A percentile compares a stretch with the other conserved stretches of the same genome.
Conservation (phyloP, 2,888 invertebrate species). For the Agonopterix alstromeriana region DNA sequence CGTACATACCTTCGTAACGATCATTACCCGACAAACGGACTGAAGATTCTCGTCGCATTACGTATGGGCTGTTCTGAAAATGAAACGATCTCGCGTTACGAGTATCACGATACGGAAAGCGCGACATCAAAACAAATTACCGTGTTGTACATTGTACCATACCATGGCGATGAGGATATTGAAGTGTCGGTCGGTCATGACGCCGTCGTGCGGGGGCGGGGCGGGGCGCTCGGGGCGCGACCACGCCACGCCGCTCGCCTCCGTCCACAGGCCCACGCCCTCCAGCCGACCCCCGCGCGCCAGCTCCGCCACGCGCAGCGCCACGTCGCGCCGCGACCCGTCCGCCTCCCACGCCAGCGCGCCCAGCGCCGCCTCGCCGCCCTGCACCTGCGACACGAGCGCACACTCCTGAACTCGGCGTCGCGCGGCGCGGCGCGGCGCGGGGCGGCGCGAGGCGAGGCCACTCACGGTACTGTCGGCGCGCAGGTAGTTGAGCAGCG, state of each 20-base stretch:
- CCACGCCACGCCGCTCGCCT: slow-evolving; percentile 39
- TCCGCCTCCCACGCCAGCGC: slow-evolving; percentile 35
- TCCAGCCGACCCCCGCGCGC: slow-evolving; percentile 40
- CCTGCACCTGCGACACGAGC: background rate
- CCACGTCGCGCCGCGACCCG: slow-evolving; percentile 35
- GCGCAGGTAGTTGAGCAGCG: slow-evolving; percentile 58
- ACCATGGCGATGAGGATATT: slow-evolving; percentile 52
- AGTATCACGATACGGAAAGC: background rate
- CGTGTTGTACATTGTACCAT: background rate
- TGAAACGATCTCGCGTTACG: background rate
- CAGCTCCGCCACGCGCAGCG: slow-evolving; percentile 48
- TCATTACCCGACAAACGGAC: slow-evolving; percentile 83
- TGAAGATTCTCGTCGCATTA: slow-evolving; percentile 86
- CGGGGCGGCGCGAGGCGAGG: slow-evolving; percentile 12
- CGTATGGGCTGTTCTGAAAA: slow-evolving; percentile 88
- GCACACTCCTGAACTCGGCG: no score
- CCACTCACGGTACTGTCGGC: slow-evolving; percentile 30
- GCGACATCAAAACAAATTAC: no score
- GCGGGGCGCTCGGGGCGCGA: slow-evolving; percentile 26
- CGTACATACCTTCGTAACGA: slow-evolving; percentile 82
- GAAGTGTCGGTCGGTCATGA: slow-evolving; percentile 61
- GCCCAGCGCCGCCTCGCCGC: background rate
- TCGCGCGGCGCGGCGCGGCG: slow-evolving; percentile 4
- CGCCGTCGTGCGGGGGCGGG: slow-evolving; percentile 34
- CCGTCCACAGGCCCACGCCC: slow-evolving; percentile 41